Conservation (phyloP, 2,797 vertebrate genomes). For the Notamacropus eugenii region DNA sequence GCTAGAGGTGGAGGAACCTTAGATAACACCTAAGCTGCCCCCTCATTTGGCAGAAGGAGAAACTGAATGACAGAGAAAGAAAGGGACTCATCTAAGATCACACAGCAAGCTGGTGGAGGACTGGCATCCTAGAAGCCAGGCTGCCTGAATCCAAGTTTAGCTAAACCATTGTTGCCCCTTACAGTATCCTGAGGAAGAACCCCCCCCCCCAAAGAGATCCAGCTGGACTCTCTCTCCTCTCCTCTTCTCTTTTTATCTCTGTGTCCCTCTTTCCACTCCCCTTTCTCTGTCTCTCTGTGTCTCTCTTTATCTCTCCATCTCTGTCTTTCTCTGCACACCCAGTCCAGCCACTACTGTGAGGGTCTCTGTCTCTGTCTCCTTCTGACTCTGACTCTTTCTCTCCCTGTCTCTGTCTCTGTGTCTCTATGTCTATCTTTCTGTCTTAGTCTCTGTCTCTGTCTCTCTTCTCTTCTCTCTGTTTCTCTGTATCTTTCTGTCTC, state of each 20-base stretch:
- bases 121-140: neutral
- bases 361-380: neutral
- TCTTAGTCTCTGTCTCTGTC: too few relatives aligned
- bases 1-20: neutral
- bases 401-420: too few relatives aligned
- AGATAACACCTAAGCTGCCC: neutral
- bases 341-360: neutral
- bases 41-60: neutral
- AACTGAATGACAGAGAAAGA: neutral
- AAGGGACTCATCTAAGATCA: neutral
- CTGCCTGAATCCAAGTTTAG: neutral
- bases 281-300: neutral
- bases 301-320: neutral
- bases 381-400: too few relatives aligned
- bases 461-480: neutral
- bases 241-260: neutral
- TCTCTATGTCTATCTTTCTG: too few relatives aligned
- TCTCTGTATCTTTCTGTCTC: neutral
- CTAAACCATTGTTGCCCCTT: neutral
- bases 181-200: too few relatives aligned
- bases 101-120: neutral
- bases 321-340: neutral
- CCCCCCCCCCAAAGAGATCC: too few relatives aligned
- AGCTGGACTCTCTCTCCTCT: neutral
- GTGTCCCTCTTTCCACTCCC: too few relatives aligned